Evolutionary conservation across 1,140 invertebrate species (phyloP).

Genomic region (Drosophila trapezifrons): DNA sequence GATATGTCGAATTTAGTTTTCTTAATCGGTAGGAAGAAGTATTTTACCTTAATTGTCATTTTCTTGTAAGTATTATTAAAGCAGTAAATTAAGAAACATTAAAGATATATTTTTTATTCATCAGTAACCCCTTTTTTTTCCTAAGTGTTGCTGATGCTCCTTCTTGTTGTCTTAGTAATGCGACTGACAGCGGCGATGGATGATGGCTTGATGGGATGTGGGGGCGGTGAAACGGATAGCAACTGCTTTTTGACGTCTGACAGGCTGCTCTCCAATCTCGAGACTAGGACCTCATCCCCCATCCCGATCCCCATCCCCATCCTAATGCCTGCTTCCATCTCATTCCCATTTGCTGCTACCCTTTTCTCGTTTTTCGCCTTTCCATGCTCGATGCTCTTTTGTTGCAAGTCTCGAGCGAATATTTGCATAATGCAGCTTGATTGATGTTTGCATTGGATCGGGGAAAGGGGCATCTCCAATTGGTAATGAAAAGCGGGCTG

Average conservation of each 20-base stretch:
- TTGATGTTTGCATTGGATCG: conserved; percentile 63
- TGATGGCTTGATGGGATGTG: conserved; percentile 25
- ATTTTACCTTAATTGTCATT: too few species aligned
- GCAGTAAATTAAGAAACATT: too few species aligned
- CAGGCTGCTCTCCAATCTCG: conserved; percentile 43
- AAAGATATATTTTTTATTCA: background rate
- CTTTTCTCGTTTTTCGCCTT: conserved; percentile 20
- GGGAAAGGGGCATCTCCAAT: conserved; percentile 20
- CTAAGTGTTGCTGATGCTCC: conserved; percentile 11
- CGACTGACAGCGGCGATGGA: conserved; percentile 46
- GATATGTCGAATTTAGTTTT: too few species aligned
- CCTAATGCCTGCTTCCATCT: background rate
- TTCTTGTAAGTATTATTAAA: too few species aligned
- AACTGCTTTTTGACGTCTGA: conserved; percentile 64
- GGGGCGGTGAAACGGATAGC: conserved; percentile 48
- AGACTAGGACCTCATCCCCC: conserved; percentile 3
- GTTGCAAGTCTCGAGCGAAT: conserved; percentile 75
- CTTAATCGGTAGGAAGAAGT: too few species aligned
- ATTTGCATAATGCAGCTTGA: conserved; percentile 78
- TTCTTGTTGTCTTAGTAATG: conserved; percentile 52
- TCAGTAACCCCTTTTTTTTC: background rate
- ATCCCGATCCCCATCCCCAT: background rate
- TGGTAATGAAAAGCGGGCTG: conserved; percentile 75
- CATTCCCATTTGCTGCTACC: conserved; percentile 6
- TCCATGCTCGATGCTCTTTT: conserved; percentile 59